These are phyloP conservation scores for Fregata magnificens DNA, from an alignment of 2,113 vertebrate species.

Conservation along the genomic window DNA sequence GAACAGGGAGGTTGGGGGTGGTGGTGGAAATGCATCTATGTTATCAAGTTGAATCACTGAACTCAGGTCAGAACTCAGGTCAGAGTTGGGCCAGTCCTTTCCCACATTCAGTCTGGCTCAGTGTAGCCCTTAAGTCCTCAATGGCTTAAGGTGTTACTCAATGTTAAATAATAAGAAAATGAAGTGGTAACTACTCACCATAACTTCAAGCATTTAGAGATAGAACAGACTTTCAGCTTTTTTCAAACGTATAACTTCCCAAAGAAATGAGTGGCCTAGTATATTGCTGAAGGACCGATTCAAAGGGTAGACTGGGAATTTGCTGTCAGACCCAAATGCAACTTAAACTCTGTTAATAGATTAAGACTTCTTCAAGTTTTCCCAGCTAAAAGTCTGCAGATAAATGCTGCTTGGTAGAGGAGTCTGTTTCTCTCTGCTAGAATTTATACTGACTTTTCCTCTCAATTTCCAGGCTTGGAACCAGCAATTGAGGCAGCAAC, in stretches of 20 bases:
- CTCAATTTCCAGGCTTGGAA: constrained; percentile 26
- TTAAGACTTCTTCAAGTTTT: not conserved
- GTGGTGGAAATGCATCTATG: not conserved
- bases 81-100: not conserved
- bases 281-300: not conserved
- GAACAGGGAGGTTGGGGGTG: too few species aligned
- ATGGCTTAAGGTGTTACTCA: not conserved
- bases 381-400: not conserved
- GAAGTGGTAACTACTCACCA: not conserved
- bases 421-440: not conserved
- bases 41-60: not conserved
- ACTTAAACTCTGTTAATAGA: not conserved
- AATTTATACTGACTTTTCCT: not conserved
- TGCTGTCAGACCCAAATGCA: not conserved
- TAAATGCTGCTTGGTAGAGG: not conserved
- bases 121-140: not conserved
- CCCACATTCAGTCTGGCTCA: not conserved
- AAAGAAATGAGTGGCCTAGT: not conserved
- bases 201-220: not conserved
- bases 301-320: not conserved
- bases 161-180: not conserved
- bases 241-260: not conserved
- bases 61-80: not conserved
- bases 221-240: not conserved
- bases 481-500: not conserved